phyloP scores from a whole-genome alignment of 2,888 invertebrate species.

The Scaptomyza cyrtandrae region DNA sequence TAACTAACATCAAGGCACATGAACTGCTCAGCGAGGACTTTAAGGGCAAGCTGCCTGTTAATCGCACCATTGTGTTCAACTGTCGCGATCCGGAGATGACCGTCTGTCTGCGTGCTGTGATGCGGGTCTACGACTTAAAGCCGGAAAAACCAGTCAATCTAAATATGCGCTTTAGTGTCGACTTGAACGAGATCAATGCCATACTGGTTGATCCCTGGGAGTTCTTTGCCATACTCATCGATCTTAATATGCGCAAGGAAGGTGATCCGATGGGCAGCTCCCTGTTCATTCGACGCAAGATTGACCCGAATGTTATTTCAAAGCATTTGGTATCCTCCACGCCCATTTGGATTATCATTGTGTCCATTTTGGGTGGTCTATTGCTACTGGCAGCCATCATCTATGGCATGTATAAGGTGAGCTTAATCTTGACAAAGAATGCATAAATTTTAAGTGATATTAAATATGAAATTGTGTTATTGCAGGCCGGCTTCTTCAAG shows the following conservation, averaged over 20 bases:
- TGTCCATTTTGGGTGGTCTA: slow-evolving; percentile 84
- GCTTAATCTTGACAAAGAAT: slow-evolving; percentile 4
- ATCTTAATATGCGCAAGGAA: slow-evolving; percentile 75
- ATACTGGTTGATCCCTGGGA: slow-evolving; percentile 84
- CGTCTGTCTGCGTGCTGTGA: slow-evolving; percentile 81
- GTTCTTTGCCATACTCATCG: slow-evolving; percentile 82
- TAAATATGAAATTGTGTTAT: not conserved
- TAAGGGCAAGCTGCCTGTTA: slow-evolving; percentile 81
- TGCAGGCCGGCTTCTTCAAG: slow-evolving; percentile 85
- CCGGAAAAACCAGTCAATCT: slow-evolving; percentile 80
- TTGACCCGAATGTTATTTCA: slow-evolving; percentile 84
- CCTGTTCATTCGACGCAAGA: slow-evolving; percentile 73
- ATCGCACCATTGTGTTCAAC: slow-evolving; percentile 84
- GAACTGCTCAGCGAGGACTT: slow-evolving; percentile 81
- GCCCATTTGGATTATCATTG: slow-evolving; percentile 85
- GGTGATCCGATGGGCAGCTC: slow-evolving; percentile 73
- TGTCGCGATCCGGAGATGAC: slow-evolving; percentile 82
- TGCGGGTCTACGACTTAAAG: slow-evolving; percentile 81
- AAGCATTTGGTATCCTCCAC: slow-evolving; percentile 80
- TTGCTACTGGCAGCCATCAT: slow-evolving; percentile 83
- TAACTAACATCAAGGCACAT: slow-evolving; percentile 77
- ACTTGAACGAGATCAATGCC: slow-evolving; percentile 83
- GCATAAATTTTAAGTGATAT: not conserved
- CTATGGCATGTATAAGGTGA: slow-evolving; percentile 83
- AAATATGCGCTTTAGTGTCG: slow-evolving; percentile 80